Evolutionary conservation across 2,113 vertebrate species (phyloP).

Genomic region (Jacana jacana): DNA sequence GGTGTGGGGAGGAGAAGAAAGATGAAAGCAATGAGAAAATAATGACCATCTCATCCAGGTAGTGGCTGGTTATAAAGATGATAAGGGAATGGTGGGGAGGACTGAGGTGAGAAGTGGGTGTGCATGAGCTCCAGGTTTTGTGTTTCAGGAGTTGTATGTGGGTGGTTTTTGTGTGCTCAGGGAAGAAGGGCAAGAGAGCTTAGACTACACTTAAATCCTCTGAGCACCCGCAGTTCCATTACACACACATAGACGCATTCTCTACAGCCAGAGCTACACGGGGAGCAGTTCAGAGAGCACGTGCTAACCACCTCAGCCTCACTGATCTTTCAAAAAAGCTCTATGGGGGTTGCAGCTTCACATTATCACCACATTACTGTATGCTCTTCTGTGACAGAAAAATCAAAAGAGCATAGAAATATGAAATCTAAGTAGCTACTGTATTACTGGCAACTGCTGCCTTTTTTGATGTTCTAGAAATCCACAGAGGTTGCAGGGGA

Average conservation of each 20-base stretch:
- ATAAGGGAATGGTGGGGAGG: rapidly evolving
- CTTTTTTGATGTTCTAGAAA: background rate
- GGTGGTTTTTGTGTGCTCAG: background rate
- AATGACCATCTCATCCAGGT: background rate
- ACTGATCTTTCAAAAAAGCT: background rate
- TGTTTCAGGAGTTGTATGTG: background rate
- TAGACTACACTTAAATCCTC: rapidly evolving
- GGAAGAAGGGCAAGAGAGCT: background rate
- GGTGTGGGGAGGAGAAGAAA: background rate
- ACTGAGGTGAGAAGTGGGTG: background rate
- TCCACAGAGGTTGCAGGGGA: background rate
- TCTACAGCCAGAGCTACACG: background rate
- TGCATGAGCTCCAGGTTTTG: rapidly evolving
- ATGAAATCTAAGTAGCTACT: background rate
- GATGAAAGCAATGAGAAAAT: background rate
- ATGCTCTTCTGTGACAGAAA: background rate
- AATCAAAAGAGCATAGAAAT: background rate
- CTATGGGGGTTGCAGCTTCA: background rate
- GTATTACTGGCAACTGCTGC: background rate
- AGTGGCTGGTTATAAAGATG: background rate
- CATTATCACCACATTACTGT: background rate
- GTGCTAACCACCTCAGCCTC: background rate
- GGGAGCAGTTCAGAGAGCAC: background rate
- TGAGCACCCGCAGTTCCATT: background rate
- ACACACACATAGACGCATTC: background rate